Percentiles rank a stretch among this genome's conserved stretches.
phyloP scores from a whole-genome alignment of 2,888 invertebrate genomes.

The Drosophila nr. perissopoda region DNA sequence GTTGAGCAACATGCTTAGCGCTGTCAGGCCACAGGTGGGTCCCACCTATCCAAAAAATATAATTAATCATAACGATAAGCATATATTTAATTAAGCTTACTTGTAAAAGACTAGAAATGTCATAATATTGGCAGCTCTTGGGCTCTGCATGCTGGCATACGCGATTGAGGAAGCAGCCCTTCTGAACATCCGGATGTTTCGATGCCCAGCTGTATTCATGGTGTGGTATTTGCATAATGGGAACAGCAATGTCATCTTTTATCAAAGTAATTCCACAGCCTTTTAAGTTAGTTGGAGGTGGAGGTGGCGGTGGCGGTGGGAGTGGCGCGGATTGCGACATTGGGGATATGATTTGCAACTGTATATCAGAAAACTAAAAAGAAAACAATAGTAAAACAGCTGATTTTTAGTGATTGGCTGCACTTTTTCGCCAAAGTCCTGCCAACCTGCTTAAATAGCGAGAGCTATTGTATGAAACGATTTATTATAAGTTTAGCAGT shows the following conservation, averaged over 20 bases:
- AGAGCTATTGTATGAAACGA: not conserved
- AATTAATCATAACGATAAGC: not conserved
- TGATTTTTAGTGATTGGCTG: conserved; percentile 13
- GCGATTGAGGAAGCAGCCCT: conserved; percentile 87
- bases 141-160: conserved; percentile 86
- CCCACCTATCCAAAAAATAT: conserved; percentile 76
- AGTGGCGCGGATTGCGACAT: conserved; percentile 40
- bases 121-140: conserved; percentile 85
- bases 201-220: conserved; percentile 87
- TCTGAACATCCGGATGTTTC: conserved; percentile 86
- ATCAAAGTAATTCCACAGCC: not conserved
- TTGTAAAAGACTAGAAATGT: conserved; percentile 80
- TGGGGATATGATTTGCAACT: not conserved
- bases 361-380: not conserved
- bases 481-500: not conserved
- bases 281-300: not conserved
- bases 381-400: conserved; percentile 21
- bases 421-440: conserved; percentile 8
- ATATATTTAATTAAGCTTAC: conserved; percentile 17
- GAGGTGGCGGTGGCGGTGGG: conserved; percentile 32
- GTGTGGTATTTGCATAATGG: conserved; percentile 4
- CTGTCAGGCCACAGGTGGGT: conserved; percentile 95
- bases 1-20: conserved; percentile 91
- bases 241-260: not conserved
- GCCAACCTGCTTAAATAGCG: conserved; percentile 18